Evolutionary conservation across 2,888 invertebrate genomes (phyloP).

Genomic region (Nebria brevicollis): DNA sequence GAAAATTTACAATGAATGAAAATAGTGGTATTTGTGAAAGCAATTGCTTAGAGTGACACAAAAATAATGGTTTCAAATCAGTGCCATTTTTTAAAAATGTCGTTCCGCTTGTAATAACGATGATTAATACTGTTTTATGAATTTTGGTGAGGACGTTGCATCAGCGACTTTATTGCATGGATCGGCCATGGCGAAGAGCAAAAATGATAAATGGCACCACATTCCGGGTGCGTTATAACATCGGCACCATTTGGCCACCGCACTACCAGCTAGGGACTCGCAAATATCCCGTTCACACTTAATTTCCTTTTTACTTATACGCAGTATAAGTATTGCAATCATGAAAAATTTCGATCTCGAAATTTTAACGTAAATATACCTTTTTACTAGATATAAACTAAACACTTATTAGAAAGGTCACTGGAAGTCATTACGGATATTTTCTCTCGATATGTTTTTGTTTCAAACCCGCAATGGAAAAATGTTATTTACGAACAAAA

Average conservation of each 20-base stretch:
- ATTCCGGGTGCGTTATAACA: constrained; percentile 18
- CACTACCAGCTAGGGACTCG: background rate
- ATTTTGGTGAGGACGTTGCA: background rate
- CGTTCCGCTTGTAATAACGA: background rate
- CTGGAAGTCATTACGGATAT: too few species aligned
- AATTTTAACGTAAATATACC: too few species aligned
- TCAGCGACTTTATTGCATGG: constrained; percentile 22
- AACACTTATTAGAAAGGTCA: too few species aligned
- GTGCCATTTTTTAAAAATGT: background rate
- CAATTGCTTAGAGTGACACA: background rate
- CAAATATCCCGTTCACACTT: constrained; percentile 24
- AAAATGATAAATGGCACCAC: constrained; percentile 31
- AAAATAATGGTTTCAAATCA: background rate
- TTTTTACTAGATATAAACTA: too few species aligned
- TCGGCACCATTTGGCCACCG: constrained; percentile 30
- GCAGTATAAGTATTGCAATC: too few species aligned
- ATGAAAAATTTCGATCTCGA: background rate
- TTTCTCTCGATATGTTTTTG: background rate
- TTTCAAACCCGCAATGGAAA: background rate
- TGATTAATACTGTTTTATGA: background rate
- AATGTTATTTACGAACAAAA: background rate
- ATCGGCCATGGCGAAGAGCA: background rate
- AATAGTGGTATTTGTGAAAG: background rate
- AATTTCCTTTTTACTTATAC: constrained; percentile 13
- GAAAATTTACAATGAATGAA: background rate